A percentile compares a stretch with the other conserved stretches of the same genome.
These are phyloP conservation scores for Neosilurus mollespiculum DNA, from an alignment of 2,797 vertebrate genomes.

Conservation along the genomic window DNA sequence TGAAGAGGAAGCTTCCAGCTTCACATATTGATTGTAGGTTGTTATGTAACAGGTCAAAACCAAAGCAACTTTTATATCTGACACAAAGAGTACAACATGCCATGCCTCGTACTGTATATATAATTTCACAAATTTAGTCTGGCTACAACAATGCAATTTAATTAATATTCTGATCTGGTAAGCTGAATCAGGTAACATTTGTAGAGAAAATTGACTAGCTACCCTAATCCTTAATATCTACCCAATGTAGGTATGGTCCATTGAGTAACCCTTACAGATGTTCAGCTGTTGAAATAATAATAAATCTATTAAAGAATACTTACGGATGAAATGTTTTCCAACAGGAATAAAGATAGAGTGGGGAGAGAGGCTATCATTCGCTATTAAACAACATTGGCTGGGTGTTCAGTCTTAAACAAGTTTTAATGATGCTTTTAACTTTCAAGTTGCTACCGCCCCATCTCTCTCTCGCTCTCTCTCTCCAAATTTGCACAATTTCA, in stretches of 20 bases:
- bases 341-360: background rate
- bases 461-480: background rate
- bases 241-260: background rate
- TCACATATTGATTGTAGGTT: too few species aligned
- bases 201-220: background rate
- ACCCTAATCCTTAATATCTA: too few species aligned
- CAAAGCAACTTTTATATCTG: background rate
- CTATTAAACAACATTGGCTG: too few species aligned
- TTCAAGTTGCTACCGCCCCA: too few species aligned
- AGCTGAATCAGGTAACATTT: background rate
- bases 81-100: background rate
- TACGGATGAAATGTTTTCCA: background rate
- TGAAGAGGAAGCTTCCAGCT: too few species aligned
- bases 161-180: background rate
- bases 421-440: background rate
- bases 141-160: background rate
- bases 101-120: background rate
- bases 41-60: background rate
- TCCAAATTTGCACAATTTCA: background rate
- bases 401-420: background rate
- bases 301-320: background rate
- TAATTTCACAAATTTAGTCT: background rate
- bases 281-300: background rate
- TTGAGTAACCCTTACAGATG: background rate
- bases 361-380: too few species aligned